These are phyloP conservation scores for Caenorhabditis japonica DNA, from an alignment of 2,888 invertebrate species.

Conservation along the genomic window DNA sequence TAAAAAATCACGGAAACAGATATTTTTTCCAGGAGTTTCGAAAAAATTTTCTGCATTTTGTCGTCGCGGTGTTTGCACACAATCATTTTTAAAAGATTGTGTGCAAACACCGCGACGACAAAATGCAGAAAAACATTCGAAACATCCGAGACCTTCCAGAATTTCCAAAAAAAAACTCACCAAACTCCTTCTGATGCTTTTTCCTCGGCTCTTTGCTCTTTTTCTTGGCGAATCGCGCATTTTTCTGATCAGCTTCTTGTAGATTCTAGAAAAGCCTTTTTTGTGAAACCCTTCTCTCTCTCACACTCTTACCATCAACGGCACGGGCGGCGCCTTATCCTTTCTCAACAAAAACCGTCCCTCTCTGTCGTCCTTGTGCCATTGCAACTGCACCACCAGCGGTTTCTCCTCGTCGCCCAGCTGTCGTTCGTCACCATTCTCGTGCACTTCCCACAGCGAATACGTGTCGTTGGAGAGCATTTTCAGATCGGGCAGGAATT, in stretches of 20 bases:
- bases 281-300: neutral
- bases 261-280: slow-evolving; percentile 17
- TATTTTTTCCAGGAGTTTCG: neutral
- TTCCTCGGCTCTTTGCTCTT: slow-evolving; percentile 94
- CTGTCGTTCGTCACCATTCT: slow-evolving; percentile 88
- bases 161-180: slow-evolving; percentile 23
- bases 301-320: slow-evolving; percentile 53
- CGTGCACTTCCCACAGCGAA: slow-evolving; percentile 84
- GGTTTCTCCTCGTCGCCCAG: slow-evolving; percentile 93
- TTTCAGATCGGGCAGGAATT: slow-evolving; percentile 98
- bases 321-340: slow-evolving; percentile 50
- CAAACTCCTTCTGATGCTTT: slow-evolving; percentile 68
- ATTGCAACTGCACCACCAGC: slow-evolving; percentile 94
- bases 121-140: neutral
- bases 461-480: slow-evolving; percentile 86
- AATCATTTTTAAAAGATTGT: too few relatives aligned
- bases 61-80: too few relatives aligned
- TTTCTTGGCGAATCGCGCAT: slow-evolving; percentile 86
- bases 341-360: slow-evolving; percentile 91
- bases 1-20: too few relatives aligned
- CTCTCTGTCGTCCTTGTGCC: slow-evolving; percentile 98
- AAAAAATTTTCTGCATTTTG: neutral
- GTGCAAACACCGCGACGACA: too few relatives aligned
- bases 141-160: neutral
- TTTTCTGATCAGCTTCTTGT: slow-evolving; percentile 79